A percentile compares a stretch with the other conserved stretches of the same genome.
Conservation (phyloP, 2,888 invertebrate species). For the Anarsia innoxiella region DNA sequence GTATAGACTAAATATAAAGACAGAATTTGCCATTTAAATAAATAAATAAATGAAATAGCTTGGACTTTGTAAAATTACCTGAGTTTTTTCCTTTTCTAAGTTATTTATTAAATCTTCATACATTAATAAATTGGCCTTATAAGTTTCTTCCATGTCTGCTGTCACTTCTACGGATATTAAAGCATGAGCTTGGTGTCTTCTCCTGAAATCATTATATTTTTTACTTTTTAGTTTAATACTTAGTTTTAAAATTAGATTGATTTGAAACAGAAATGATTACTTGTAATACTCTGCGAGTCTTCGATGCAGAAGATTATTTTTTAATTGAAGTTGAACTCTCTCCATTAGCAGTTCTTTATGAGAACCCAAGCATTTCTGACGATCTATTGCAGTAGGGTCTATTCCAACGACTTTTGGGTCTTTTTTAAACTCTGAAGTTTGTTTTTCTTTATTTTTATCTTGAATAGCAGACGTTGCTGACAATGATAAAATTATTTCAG, state of each 20-base stretch:
- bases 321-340: constrained; percentile 44
- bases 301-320: constrained; percentile 58
- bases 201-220: no score
- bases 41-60: no score
- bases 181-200: constrained; percentile 62
- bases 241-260: no score
- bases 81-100: constrained; percentile 48
- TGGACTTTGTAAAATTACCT: no score
- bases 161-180: constrained; percentile 52
- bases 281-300: constrained; percentile 65
- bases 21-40: no score
- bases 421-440: no score
- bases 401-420: constrained; percentile 31
- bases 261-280: no score
- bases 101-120: constrained; percentile 56
- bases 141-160: constrained; percentile 60
- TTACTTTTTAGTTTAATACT: no score
- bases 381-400: constrained; percentile 33
- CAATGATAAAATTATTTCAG: no score
- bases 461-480: no score
- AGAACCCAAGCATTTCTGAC: constrained; percentile 56
- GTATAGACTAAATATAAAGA: no score
- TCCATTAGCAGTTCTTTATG: constrained; percentile 51
- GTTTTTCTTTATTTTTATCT: no score
- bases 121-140: constrained; percentile 45